phyloP scores from a whole-genome alignment of 2,797 vertebrate species.

The Poeciliopsis presidionis region DNA sequence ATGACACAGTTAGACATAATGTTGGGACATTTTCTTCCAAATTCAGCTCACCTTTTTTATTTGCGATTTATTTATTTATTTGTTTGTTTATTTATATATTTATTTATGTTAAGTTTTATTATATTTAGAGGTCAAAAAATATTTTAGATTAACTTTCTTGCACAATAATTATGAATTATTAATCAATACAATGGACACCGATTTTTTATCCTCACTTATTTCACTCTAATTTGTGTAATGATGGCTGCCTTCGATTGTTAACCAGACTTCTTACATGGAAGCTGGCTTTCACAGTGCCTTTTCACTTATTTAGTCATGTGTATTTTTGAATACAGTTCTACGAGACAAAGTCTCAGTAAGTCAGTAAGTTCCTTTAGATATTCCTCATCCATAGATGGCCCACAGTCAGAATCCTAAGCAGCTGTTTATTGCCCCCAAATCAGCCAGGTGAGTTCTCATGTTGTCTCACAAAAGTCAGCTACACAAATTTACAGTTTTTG shows the following conservation, averaged over 20 bases:
- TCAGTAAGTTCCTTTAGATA: not conserved
- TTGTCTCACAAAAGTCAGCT: not conserved
- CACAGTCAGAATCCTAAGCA: not conserved
- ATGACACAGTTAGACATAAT: not conserved
- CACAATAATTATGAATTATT: not conserved
- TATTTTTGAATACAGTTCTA: not conserved
- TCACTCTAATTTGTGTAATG: not conserved
- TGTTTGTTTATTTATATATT: too few relatives aligned
- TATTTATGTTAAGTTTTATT: not conserved
- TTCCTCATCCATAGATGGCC: not conserved
- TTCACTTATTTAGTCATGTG: slow-evolving; percentile 1
- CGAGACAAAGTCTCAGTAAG: not conserved
- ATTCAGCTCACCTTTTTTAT: not conserved
- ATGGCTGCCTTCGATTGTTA: not conserved
- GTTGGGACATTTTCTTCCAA: not conserved
- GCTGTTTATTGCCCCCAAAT: not conserved
- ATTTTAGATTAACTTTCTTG: not conserved
- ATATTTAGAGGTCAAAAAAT: not conserved
- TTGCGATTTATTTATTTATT: not conserved
- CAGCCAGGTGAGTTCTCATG: not conserved
- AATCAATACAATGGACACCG: not conserved
- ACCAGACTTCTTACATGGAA: not conserved
- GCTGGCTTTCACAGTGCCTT: not conserved
- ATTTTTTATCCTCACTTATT: not conserved
- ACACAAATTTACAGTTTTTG: not conserved